Conservation (phyloP, 2,797 vertebrate genomes). For the Gymnopithys bicolor region DNA sequence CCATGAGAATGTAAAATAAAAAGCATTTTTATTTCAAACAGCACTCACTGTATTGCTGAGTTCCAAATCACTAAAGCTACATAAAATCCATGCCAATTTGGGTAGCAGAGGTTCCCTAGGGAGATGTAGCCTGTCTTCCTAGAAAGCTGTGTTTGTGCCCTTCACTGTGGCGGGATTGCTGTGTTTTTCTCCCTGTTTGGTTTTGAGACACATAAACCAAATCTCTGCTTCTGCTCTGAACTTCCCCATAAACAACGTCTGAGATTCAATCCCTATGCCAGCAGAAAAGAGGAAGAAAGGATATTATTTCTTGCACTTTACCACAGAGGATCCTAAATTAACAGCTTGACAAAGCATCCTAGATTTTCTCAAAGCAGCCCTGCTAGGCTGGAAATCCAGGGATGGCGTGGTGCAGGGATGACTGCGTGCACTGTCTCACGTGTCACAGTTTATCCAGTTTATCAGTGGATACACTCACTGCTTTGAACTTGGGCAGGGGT, state of each 20-base stretch:
- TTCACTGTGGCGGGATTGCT: neutral
- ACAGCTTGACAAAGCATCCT: neutral
- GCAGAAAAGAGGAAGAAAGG: neutral
- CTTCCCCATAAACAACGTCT: neutral
- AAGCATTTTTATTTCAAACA: neutral
- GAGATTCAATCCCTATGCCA: neutral
- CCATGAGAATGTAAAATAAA: neutral
- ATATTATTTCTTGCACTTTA: neutral
- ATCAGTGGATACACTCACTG: neutral
- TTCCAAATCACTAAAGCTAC: neutral
- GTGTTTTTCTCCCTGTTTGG: neutral
- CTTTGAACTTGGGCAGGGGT: neutral
- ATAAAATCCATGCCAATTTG: neutral
- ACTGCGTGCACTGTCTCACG: accelerated
- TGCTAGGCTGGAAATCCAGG: neutral
- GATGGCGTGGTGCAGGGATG: neutral
- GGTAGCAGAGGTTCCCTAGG: neutral
- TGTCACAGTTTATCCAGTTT: neutral
- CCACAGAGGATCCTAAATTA: neutral
- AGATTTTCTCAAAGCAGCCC: neutral
- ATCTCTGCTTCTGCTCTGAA: neutral
- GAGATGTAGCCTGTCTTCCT: neutral
- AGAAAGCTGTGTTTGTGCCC: neutral
- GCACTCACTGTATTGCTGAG: neutral
- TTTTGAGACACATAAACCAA: neutral